Percentiles rank a stretch among this genome's conserved stretches.
Conservation (phyloP, 2,888 invertebrate genomes). For the Phyto melanocephala region DNA sequence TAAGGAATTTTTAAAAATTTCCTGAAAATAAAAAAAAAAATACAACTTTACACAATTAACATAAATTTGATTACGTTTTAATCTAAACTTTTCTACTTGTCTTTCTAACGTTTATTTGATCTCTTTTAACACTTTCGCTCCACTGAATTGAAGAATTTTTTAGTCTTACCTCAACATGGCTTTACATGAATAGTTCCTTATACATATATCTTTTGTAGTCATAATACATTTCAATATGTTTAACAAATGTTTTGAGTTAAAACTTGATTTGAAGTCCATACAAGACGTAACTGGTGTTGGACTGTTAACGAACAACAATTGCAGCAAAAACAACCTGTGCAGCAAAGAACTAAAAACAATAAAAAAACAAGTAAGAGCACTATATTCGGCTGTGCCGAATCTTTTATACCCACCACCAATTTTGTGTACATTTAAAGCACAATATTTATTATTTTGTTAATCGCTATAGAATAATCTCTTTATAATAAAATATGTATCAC, state of each 20-base stretch:
- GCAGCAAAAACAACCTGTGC: conserved; percentile 36
- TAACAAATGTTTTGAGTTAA: conserved; percentile 23
- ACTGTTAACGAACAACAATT: conserved; percentile 4
- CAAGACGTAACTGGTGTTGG: conserved; percentile 29
- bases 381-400: too few species aligned
- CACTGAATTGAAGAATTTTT: neutral
- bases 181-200: neutral
- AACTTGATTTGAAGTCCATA: conserved; percentile 51
- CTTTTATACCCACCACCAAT: too few species aligned
- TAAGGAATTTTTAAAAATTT: too few species aligned
- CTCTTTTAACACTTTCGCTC: neutral
- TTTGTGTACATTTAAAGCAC: too few species aligned
- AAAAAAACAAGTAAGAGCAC: too few species aligned
- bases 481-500: too few species aligned
- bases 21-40: neutral
- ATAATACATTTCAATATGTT: conserved; percentile 33
- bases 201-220: conserved; percentile 5
- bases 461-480: too few species aligned
- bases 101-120: neutral
- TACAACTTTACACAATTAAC: neutral
- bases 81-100: too few species aligned
- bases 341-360: neutral
- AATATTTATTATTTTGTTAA: too few species aligned
- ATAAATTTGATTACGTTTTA: too few species aligned
- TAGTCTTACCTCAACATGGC: neutral